Conservation (phyloP, 2,888 invertebrate genomes). For the Epinotia nisella region DNA sequence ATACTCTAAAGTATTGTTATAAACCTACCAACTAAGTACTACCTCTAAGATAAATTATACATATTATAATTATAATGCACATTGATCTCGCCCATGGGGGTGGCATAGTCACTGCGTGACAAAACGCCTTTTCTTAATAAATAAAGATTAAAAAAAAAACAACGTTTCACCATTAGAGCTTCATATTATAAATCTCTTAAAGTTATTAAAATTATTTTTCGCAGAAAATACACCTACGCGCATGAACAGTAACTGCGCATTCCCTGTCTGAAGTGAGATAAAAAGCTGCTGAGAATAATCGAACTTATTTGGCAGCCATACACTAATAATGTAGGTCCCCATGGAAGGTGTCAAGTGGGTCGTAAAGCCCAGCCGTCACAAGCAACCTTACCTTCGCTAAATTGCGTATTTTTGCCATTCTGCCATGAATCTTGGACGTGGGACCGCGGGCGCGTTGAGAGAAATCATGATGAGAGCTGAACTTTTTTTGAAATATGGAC, state of each 20-base stretch:
- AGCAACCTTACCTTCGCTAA: constrained; percentile 31
- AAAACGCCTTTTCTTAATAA: too few relatives aligned
- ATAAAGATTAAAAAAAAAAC: too few relatives aligned
- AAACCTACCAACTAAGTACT: too few relatives aligned
- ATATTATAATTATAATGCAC: too few relatives aligned
- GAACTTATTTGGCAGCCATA: constrained; percentile 23
- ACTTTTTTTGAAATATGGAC: not conserved
- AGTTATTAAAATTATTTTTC: not conserved
- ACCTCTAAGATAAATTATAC: too few relatives aligned
- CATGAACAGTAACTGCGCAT: not conserved
- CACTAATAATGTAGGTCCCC: constrained; percentile 26
- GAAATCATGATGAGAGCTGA: constrained; percentile 2
- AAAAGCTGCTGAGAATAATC: constrained; percentile 19
- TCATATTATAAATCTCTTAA: too few relatives aligned
- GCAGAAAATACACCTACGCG: not conserved
- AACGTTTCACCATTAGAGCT: too few relatives aligned
- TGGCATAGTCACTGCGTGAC: too few relatives aligned
- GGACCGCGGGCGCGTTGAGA: not conserved
- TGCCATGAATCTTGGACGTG: constrained; percentile 27
- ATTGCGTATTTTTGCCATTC: constrained; percentile 21
- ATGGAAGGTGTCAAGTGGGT: constrained; percentile 35
- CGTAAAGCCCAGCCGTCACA: constrained; percentile 41
- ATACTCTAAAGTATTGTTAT: too few relatives aligned
- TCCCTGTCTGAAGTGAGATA: constrained; percentile 11
- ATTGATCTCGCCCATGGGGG: too few relatives aligned